Evolutionary conservation across 2,113 vertebrate genomes (phyloP).

Genomic region (Phalacrocorax brasilianus): DNA sequence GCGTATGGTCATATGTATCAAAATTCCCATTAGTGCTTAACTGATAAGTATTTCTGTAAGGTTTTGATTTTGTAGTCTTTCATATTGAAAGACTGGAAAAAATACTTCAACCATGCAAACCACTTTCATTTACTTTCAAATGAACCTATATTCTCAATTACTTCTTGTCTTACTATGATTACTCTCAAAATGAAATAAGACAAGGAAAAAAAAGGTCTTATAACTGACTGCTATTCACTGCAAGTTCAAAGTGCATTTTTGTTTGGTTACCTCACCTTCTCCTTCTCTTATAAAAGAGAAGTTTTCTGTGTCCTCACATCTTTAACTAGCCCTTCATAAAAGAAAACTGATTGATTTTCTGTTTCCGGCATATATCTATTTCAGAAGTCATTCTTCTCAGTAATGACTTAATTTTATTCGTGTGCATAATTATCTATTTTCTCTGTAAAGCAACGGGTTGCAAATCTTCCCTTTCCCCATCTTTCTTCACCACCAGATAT

Average conservation of each 20-base stretch:
- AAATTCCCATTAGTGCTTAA: background rate
- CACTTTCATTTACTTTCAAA: conserved; percentile 1
- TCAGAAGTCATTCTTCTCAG: background rate
- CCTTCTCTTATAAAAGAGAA: background rate
- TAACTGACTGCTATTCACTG: background rate
- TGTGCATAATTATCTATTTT: background rate
- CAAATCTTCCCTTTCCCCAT: background rate
- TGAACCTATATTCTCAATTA: conserved; percentile 11
- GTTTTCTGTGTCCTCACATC: background rate
- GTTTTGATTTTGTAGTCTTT: background rate
- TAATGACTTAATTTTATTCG: conserved; percentile 30
- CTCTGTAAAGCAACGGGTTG: background rate
- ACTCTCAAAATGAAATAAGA: background rate
- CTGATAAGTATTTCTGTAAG: background rate
- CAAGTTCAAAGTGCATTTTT: background rate
- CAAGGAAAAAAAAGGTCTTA: background rate
- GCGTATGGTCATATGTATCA: background rate
- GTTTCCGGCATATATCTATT: background rate
- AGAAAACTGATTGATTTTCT: conserved; percentile 10
- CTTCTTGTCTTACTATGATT: background rate
- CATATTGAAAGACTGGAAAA: background rate
- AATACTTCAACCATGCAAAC: background rate
- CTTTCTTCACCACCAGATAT: background rate
- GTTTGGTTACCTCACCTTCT: background rate
- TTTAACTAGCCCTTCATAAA: background rate